phyloP scores from a whole-genome alignment of 2,113 vertebrate genomes.

The Leptocoma aspasia region DNA sequence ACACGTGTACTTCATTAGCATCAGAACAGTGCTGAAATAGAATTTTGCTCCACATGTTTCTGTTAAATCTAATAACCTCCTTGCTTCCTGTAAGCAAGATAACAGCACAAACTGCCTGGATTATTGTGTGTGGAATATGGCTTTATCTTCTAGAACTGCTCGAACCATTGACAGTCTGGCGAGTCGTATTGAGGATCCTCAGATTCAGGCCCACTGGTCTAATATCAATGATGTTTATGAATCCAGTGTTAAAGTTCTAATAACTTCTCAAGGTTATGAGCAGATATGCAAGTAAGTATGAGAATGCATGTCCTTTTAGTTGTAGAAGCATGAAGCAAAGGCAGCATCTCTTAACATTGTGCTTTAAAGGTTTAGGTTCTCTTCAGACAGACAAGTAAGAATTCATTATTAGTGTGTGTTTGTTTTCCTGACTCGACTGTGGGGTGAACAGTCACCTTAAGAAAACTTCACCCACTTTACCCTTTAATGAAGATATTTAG shows the following conservation, averaged over 20 bases:
- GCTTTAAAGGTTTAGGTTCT: neutral
- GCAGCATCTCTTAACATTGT: neutral
- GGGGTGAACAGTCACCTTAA: neutral
- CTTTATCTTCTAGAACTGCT: conserved; percentile 81
- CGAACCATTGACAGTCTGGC: conserved; percentile 94
- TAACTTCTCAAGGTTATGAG: conserved; percentile 98
- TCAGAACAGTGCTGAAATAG: neutral
- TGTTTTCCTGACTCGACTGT: neutral
- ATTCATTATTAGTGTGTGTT: neutral
- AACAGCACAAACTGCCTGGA: neutral
- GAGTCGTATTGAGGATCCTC: conserved; percentile 93
- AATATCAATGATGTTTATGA: conserved; percentile 98
- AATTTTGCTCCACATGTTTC: neutral
- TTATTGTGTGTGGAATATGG: neutral
- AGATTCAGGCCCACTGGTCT: conserved; percentile 99
- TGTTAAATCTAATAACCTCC: neutral
- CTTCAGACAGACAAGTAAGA: neutral
- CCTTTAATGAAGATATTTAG: neutral
- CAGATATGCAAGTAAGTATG: conserved; percentile 98
- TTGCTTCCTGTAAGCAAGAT: neutral
- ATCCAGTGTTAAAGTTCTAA: conserved; percentile 97
- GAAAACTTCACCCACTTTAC: neutral
- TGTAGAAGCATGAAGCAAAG: neutral
- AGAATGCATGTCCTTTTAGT: neutral
- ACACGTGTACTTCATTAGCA: neutral